phyloP scores from a whole-genome alignment of 2,888 invertebrate species.

The Diogma glabrata region DNA sequence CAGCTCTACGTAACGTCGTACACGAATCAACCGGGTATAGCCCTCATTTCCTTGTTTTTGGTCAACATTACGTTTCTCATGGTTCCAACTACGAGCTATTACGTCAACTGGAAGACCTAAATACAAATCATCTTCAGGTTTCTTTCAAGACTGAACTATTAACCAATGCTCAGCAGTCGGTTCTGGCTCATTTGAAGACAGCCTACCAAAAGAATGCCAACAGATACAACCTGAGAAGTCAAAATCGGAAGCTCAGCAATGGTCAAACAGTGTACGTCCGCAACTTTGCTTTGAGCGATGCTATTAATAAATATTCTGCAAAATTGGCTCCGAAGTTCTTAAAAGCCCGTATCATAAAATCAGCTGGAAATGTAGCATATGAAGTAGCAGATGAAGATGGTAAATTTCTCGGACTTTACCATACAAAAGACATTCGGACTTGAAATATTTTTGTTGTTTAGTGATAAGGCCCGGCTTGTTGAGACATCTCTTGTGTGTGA shows the following conservation, averaged over 20 bases:
- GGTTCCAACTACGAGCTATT: neutral
- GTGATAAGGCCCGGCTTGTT: too few species aligned
- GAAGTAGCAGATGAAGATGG: too few species aligned
- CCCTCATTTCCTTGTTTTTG: constrained; percentile 15
- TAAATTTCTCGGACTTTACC: too few species aligned
- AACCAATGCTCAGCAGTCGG: neutral
- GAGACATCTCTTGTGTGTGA: too few species aligned
- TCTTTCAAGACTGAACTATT: neutral
- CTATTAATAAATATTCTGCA: neutral
- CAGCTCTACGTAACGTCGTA: constrained; percentile 10
- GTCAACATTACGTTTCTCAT: neutral
- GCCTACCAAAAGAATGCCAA: neutral
- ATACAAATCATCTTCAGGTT: neutral
- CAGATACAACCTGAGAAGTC: neutral
- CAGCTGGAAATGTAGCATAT: too few species aligned
- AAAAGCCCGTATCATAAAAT: too few species aligned
- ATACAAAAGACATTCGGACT: too few species aligned
- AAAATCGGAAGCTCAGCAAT: neutral
- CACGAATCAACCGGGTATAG: constrained; percentile 10
- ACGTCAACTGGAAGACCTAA: neutral
- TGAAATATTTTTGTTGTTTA: too few species aligned
- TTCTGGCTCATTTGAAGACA: neutral
- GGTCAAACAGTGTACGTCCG: neutral
- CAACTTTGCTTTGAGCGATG: neutral
- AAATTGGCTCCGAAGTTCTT: neutral